phyloP scores from a whole-genome alignment of 2,113 vertebrate species.

The Cyprinodon brontotheroides region DNA sequence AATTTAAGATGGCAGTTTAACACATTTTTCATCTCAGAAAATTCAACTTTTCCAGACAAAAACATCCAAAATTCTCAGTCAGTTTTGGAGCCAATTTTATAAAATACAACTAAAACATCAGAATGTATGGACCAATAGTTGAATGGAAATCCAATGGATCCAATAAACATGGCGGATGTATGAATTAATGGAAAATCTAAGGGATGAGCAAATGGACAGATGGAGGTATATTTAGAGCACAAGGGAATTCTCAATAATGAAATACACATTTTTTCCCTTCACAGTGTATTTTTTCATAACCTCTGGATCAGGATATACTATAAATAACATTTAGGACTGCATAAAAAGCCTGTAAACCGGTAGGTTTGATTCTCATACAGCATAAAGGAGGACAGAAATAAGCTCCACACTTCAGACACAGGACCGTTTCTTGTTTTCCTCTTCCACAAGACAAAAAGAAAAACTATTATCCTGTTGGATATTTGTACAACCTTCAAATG shows the following conservation, averaged over 20 bases:
- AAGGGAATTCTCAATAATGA: no score
- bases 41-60: not conserved
- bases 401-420: not conserved
- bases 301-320: no score
- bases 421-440: not conserved
- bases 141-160: not conserved
- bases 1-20: slow-evolving; percentile 12
- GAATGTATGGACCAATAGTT: not conserved
- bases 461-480: not conserved
- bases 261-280: no score
- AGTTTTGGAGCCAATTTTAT: not conserved
- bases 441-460: not conserved
- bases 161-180: not conserved
- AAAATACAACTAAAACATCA: no score
- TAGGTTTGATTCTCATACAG: slow-evolving; percentile 9
- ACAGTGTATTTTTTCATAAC: not conserved
- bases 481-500: not conserved
- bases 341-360: not conserved
- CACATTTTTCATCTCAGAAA: not conserved
- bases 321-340: not conserved
- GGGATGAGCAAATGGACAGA: not conserved
- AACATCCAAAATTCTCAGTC: not conserved
- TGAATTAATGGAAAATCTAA: not conserved
- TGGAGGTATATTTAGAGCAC: no score
- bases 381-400: slow-evolving; percentile 10